phyloP scores from a whole-genome alignment of 53 echinoderm and acorn worm species.

The Glandiceps talaboti region DNA sequence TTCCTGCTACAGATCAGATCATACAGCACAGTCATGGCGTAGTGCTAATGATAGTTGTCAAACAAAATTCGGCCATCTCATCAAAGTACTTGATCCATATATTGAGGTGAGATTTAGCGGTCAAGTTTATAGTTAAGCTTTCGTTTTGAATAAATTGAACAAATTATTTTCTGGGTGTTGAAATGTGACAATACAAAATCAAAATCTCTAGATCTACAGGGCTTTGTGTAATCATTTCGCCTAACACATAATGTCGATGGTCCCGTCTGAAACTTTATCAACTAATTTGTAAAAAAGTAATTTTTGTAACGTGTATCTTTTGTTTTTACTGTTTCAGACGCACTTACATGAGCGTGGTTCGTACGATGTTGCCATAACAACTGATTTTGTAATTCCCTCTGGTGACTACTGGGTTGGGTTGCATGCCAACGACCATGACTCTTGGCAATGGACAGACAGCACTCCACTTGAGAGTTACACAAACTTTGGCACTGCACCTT shows the following conservation, averaged over 20 bases:
- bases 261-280: too few relatives aligned
- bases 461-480: background rate
- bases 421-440: background rate
- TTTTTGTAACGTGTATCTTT: too few relatives aligned
- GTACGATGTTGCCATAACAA: background rate
- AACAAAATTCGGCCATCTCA: background rate
- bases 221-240: too few relatives aligned
- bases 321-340: background rate
- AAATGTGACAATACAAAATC: too few relatives aligned
- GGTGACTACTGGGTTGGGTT: background rate
- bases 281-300: too few relatives aligned
- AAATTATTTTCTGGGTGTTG: too few relatives aligned
- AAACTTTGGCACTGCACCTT: background rate
- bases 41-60: background rate
- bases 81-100: background rate
- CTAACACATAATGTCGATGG: too few relatives aligned
- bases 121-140: too few relatives aligned
- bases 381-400: background rate
- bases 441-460: background rate
- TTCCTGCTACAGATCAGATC: background rate
- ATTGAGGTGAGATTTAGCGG: background rate
- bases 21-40: background rate
- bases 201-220: too few relatives aligned
- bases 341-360: background rate
- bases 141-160: too few relatives aligned